Conservation (phyloP, 2,113 vertebrate species). For the Eupsittula cactorum region DNA sequence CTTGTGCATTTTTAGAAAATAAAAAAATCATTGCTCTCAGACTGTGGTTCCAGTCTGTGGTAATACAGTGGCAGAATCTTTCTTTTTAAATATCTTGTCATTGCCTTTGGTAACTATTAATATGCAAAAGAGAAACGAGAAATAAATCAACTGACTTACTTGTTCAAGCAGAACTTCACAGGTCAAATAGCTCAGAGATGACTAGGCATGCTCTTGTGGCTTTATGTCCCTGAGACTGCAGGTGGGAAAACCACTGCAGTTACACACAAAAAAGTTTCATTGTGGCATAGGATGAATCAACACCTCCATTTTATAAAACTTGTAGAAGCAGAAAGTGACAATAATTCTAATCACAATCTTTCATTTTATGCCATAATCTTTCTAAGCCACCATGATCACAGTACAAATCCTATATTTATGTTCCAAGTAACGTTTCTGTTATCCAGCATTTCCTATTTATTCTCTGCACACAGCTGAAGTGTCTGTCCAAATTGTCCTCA, state of each 20-base stretch:
- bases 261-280: background rate
- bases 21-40: background rate
- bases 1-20: background rate
- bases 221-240: background rate
- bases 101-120: slow-evolving; percentile 8
- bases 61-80: background rate
- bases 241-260: background rate
- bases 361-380: background rate
- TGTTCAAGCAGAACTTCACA: background rate
- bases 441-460: background rate
- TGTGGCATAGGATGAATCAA: background rate
- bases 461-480: background rate
- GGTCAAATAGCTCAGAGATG: background rate
- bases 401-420: background rate
- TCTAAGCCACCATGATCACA: background rate
- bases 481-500: background rate
- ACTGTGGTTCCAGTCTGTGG: background rate
- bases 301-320: background rate
- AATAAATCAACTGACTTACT: background rate
- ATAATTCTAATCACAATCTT: background rate
- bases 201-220: background rate
- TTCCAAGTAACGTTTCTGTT: background rate
- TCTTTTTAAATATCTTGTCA: background rate
- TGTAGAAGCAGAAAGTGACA: background rate
- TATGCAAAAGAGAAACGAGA: background rate